Evolutionary conservation across 2,113 vertebrate species (phyloP).

Genomic region (Pimephales promelas): DNA sequence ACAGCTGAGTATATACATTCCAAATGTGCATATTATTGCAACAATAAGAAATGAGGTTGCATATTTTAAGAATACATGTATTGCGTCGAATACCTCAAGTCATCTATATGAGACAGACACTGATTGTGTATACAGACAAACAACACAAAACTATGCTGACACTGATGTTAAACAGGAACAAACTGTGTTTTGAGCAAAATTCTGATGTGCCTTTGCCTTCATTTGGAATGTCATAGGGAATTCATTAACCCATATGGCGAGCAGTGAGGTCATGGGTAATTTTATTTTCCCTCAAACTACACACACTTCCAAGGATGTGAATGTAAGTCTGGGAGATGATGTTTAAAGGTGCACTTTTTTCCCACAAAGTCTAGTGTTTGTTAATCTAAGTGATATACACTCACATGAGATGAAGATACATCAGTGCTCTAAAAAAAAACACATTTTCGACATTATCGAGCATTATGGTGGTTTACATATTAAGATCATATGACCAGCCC

Average conservation of each 20-base stretch:
- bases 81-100: slow-evolving; percentile 73
- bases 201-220: neutral
- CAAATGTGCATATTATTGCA: slow-evolving; percentile 77
- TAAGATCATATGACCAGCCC: no score
- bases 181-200: slow-evolving; percentile 20
- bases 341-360: slow-evolving; percentile 17
- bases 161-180: slow-evolving; percentile 29
- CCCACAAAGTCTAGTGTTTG: neutral
- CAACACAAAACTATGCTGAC: neutral
- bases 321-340: slow-evolving; percentile 19
- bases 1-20: slow-evolving; percentile 55
- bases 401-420: no score
- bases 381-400: neutral
- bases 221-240: slow-evolving; percentile 39
- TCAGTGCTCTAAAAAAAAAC: no score
- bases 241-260: slow-evolving; percentile 28
- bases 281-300: neutral
- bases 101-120: slow-evolving; percentile 56
- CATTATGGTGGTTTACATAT: no score
- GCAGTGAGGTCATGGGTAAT: slow-evolving; percentile 29
- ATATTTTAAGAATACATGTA: slow-evolving; percentile 73
- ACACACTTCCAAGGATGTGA: neutral
- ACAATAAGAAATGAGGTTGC: slow-evolving; percentile 76
- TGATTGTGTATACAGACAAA: neutral
- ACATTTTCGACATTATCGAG: no score